Evolutionary conservation across 2,797 vertebrate genomes (phyloP).

Genomic region (Okamejei kenojei): DNA sequence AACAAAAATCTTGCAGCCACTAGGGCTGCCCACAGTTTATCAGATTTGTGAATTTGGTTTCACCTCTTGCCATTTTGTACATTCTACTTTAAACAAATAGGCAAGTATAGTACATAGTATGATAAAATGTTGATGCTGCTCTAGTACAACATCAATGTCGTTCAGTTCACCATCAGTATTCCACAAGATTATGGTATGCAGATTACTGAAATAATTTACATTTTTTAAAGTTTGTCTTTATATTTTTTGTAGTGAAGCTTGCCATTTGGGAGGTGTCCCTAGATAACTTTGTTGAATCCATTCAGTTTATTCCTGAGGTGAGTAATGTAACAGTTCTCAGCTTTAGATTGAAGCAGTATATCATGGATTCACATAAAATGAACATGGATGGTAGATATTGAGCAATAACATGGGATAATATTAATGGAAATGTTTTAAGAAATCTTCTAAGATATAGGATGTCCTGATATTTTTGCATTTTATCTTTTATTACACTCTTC

Average conservation of each 20-base stretch:
- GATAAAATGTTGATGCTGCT: neutral
- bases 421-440: constrained; percentile 5
- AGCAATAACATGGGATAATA: neutral
- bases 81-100: neutral
- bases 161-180: neutral
- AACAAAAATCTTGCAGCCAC: neutral
- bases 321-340: constrained; percentile 39
- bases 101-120: neutral
- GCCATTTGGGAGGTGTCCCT: constrained; percentile 92
- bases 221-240: neutral
- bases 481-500: constrained; percentile 16
- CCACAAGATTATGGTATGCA: neutral
- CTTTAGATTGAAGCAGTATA: neutral
- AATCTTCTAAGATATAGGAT: neutral
- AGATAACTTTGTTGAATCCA: constrained; percentile 92
- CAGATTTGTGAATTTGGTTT: neutral
- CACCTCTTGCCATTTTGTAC: neutral
- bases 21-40: neutral
- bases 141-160: neutral
- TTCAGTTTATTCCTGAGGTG: constrained; percentile 95
- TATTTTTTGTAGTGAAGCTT: constrained; percentile 74
- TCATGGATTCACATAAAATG: neutral
- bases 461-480: neutral
- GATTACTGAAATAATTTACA: neutral
- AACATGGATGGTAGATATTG: neutral